phyloP scores from a whole-genome alignment of 2,113 vertebrate genomes.

The Pseudopodoces humilis region DNA sequence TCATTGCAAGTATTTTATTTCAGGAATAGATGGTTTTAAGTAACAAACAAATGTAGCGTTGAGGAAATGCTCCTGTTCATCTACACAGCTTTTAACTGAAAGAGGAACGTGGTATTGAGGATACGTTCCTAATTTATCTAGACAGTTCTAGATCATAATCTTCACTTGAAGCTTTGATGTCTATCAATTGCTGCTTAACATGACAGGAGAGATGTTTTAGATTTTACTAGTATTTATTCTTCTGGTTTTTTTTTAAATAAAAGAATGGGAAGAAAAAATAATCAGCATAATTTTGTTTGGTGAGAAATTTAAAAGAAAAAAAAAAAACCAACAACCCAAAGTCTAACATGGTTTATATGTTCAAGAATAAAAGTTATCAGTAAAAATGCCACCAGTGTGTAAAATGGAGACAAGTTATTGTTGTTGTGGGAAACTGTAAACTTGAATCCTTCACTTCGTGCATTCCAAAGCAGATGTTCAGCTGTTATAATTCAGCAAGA shows the following conservation, averaged over 20 bases:
- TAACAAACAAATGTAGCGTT: neutral
- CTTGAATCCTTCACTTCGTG: slow-evolving; percentile 9
- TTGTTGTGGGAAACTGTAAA: neutral
- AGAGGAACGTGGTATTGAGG: neutral
- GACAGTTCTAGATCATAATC: neutral
- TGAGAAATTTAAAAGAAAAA: neutral
- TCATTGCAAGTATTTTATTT: neutral
- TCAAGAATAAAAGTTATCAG: neutral
- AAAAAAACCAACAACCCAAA: neutral
- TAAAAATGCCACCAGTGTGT: neutral
- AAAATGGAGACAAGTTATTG: neutral
- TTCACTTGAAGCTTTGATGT: neutral
- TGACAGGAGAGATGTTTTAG: neutral
- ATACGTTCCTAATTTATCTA: neutral
- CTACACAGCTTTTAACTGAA: neutral
- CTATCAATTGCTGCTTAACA: neutral
- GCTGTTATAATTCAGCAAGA: slow-evolving; percentile 21
- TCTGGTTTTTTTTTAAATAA: neutral
- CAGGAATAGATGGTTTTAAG: neutral
- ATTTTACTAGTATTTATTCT: neutral
- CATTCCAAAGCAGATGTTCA: slow-evolving; percentile 26
- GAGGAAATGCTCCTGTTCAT: neutral
- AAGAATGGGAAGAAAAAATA: neutral
- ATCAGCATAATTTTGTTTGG: neutral
- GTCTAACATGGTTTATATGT: fast-evolving